Percentiles rank a stretch among this genome's conserved stretches.
phyloP scores from a whole-genome alignment of 2,888 invertebrate genomes.

The Norana najaformis region DNA sequence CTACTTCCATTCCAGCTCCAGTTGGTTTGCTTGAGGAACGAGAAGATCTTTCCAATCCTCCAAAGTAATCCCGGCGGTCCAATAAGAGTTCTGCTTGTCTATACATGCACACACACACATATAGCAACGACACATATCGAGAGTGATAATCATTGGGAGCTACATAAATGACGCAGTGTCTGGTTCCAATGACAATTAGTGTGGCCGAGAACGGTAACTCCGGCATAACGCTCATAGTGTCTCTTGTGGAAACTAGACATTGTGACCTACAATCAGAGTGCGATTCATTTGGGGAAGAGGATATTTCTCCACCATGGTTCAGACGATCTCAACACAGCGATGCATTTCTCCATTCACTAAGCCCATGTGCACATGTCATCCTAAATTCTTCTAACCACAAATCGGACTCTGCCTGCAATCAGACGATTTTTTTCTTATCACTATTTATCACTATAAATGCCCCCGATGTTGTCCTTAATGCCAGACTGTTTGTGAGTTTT shows the following conservation, averaged over 20 bases:
- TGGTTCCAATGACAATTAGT: background rate
- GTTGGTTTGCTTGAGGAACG: background rate
- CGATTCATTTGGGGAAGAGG: background rate
- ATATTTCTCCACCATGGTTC: background rate
- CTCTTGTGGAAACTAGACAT: background rate
- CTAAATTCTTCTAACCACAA: background rate
- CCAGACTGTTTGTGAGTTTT: background rate
- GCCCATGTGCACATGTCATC: background rate
- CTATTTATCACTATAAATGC: background rate
- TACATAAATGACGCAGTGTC: background rate
- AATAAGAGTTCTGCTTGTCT: background rate
- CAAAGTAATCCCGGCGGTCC: background rate
- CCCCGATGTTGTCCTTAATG: background rate
- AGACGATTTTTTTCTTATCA: background rate
- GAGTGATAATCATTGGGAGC: background rate
- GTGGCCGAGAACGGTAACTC: background rate
- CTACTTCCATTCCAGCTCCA: background rate
- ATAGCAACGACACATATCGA: conserved; percentile 7
- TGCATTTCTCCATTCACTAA: background rate
- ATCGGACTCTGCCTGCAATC: background rate
- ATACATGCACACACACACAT: background rate
- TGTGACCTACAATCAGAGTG: background rate
- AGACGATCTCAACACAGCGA: background rate
- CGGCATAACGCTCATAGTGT: background rate
- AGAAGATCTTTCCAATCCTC: background rate